These are phyloP conservation scores for Anadara kagoshimensis DNA, from an alignment of 1,140 invertebrate genomes.

Conservation along the genomic window DNA sequence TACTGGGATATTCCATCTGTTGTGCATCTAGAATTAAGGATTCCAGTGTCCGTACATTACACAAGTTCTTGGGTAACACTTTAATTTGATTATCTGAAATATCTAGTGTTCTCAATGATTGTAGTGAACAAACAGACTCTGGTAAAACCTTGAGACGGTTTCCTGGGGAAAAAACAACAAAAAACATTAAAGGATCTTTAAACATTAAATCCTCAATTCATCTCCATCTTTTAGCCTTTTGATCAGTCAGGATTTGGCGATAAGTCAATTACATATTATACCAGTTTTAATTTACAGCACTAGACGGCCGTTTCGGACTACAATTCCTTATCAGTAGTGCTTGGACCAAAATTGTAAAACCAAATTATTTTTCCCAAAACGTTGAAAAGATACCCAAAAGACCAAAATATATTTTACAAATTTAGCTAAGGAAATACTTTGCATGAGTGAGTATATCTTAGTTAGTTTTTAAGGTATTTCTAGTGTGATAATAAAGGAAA, in stretches of 20 bases:
- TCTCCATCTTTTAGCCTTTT: background rate
- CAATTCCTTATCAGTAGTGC: no score
- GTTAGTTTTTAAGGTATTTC: background rate
- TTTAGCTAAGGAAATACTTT: no score
- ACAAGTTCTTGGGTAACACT: conserved; percentile 50
- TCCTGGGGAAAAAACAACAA: conserved; percentile 43
- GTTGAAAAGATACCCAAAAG: no score
- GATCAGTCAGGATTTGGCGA: no score
- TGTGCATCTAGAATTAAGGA: conserved; percentile 79
- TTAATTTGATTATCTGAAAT: conserved; percentile 58
- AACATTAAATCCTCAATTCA: background rate
- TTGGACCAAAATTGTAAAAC: no score
- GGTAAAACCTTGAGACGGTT: conserved; percentile 69
- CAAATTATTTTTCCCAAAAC: no score
- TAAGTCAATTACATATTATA: background rate
- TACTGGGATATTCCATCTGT: conserved; percentile 80
- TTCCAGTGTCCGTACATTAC: conserved; percentile 58
- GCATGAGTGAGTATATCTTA: no score
- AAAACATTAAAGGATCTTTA: background rate
- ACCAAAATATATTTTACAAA: no score
- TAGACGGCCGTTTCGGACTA: no score
- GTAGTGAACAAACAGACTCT: conserved; percentile 59
- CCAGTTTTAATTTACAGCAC: no score
- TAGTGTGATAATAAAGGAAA: background rate
- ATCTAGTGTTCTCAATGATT: conserved; percentile 54